Percentiles rank a stretch among this genome's conserved stretches.
Evolutionary conservation across 1,140 invertebrate genomes (phyloP).

Genomic region (Bombus vancouverensis): DNA sequence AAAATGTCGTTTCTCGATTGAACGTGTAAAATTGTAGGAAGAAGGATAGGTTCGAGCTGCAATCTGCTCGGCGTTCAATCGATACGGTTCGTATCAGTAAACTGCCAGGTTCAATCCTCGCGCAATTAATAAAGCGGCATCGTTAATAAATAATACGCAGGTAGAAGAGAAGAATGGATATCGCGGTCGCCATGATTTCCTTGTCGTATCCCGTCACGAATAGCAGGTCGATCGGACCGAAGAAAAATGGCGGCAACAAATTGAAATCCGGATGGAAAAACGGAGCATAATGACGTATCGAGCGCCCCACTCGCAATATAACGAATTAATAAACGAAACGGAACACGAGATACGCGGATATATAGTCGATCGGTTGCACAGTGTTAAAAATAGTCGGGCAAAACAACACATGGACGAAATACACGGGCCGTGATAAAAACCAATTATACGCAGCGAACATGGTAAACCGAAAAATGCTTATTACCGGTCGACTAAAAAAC

Average conservation of each 20-base stretch:
- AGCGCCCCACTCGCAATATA: background rate
- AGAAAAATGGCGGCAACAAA: conserved; percentile 18
- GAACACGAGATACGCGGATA: background rate
- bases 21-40: background rate
- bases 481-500: conserved; percentile 19
- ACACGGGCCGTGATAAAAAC: background rate
- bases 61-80: background rate
- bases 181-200: conserved; percentile 18
- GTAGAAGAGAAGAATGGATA: background rate
- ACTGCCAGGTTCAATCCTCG: conserved; percentile 27
- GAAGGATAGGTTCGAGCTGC: background rate
- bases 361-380: background rate
- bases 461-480: conserved; percentile 16
- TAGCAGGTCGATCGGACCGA: background rate
- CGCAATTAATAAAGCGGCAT: conserved; percentile 57
- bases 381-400: background rate
- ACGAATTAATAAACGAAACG: conserved; percentile 37
- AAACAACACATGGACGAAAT: background rate
- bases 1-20: background rate
- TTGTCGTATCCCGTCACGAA: conserved; percentile 24
- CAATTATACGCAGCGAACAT: conserved; percentile 10
- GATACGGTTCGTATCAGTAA: conserved; percentile 20
- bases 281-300: conserved; percentile 11
- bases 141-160: conserved; percentile 35
- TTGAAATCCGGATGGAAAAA: conserved; percentile 28